Percentiles rank a stretch among this genome's conserved stretches.
phyloP scores from a whole-genome alignment of 2,797 vertebrate genomes.

The Anguilla obscura region DNA sequence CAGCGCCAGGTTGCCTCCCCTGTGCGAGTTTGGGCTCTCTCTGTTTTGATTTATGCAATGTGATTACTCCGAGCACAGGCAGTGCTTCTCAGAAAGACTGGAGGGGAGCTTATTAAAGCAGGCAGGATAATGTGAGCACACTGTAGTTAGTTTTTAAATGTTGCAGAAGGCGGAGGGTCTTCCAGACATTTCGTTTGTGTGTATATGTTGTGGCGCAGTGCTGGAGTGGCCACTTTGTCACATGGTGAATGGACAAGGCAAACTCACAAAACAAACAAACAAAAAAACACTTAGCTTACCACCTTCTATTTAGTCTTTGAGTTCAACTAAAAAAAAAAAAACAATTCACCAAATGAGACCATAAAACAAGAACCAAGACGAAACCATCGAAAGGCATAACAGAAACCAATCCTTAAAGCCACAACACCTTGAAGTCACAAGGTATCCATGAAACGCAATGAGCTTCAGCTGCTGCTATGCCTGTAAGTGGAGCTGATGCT shows the following conservation, averaged over 20 bases:
- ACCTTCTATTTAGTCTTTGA: not conserved
- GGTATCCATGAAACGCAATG: not conserved
- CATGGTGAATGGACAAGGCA: not conserved
- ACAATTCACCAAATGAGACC: not conserved
- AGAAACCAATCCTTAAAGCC: not conserved
- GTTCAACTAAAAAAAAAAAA: not conserved
- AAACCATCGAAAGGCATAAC: not conserved
- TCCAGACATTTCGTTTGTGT: not conserved
- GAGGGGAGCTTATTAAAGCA: constrained; percentile 3
- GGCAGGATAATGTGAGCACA: not conserved
- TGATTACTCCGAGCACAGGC: not conserved
- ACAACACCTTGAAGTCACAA: not conserved
- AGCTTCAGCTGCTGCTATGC: too few species aligned
- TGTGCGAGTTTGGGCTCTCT: not conserved
- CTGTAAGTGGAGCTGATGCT: too few species aligned
- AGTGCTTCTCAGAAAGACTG: not conserved
- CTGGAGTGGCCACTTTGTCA: not conserved
- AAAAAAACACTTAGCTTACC: not conserved
- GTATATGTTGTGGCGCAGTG: not conserved
- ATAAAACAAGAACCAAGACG: not conserved
- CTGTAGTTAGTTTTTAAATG: not conserved
- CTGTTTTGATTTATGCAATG: not conserved
- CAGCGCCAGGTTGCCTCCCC: not conserved
- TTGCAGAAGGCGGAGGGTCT: not conserved
- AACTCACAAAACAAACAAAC: not conserved